phyloP scores from a whole-genome alignment of 2,113 vertebrate genomes.

The Semicossyphus pulcher region DNA sequence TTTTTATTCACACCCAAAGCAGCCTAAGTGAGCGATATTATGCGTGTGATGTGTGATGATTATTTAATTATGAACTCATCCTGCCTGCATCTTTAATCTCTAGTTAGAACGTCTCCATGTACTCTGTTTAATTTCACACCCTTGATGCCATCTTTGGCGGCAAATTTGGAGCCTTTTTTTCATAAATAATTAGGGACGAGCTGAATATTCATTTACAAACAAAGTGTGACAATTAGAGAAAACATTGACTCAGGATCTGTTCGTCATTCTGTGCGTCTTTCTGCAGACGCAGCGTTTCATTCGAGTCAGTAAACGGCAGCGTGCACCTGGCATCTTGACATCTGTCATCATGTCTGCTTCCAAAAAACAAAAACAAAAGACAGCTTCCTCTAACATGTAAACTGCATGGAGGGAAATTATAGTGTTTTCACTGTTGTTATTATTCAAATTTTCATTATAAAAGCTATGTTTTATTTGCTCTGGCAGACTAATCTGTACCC shows the following conservation, averaged over 20 bases:
- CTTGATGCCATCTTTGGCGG: background rate
- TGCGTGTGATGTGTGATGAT: background rate
- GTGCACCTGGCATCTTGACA: background rate
- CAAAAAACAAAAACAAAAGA: too few relatives aligned
- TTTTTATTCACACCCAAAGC: too few relatives aligned
- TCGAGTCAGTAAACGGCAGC: background rate
- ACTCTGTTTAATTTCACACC: background rate
- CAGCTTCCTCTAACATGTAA: too few relatives aligned
- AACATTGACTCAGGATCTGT: slow-evolving; percentile 1
- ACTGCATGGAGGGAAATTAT: too few relatives aligned
- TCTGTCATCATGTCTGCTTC: background rate
- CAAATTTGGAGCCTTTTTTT: background rate
- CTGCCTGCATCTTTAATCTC: background rate
- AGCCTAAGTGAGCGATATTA: background rate
- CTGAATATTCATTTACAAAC: slow-evolving; percentile 12
- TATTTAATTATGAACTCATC: slow-evolving; percentile 15
- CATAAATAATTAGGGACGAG: background rate
- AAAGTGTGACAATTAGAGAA: slow-evolving; percentile 9
- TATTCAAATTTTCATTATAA: too few relatives aligned
- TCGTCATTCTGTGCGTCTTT: background rate
- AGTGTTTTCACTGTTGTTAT: too few relatives aligned
- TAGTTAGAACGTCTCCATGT: background rate
- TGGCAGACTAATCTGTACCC: too few relatives aligned
- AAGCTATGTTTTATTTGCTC: too few relatives aligned
- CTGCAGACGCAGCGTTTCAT: background rate